Base-by-base conservation (phyloP, 2,888 invertebrate species). In the Drosophila multiciliata region DNA sequence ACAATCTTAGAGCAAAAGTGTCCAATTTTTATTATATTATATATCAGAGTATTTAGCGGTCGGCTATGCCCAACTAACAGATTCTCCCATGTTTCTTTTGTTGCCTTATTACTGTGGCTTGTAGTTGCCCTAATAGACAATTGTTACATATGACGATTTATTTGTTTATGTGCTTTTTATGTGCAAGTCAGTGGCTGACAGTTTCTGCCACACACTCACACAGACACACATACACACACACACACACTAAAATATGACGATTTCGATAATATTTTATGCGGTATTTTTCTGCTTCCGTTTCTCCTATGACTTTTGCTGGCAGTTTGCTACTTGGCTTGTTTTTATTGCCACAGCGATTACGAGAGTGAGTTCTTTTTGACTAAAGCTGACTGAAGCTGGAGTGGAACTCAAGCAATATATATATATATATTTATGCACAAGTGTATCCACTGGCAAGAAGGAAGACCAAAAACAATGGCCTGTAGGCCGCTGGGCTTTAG, bases 191-290 rank as follows among this genome's bases (percentile, higher is more conserved):
- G 26, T 64, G 59, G 58, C 50, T 36, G 53, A 49, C 66, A 68
- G 80, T 29, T 55, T 38, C 42, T 36, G 53, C 52, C 66, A 23
- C 23, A 23, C 71, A 74, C 29, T 64, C 73, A 69, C 54, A 73
- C 26, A 54, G 29, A n/a, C 12, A 53, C 52, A 26, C 45, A 15
- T 4, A 15, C 71, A 74, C 6, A 40, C 40, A 17, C 17, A 59
- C 67, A 1, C 15, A 45, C 23, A 23, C 45, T 35, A 32, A 52
- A 75, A 64, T 74, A 72, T 79, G 73, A 79, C 73, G 69, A 74
- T 73, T 82, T 89, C 89, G 89, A 86, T 86, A 89, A 81, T 86
- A 89, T 89, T 89, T 86, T 87, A 86, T 84, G 78, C 61, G 74
- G 72, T 73, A 61, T 75, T 66, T 58, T 36, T 4, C n/a, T n/a